phyloP scores from a whole-genome alignment of 2,113 vertebrate species.

The Caranx melampygus region DNA sequence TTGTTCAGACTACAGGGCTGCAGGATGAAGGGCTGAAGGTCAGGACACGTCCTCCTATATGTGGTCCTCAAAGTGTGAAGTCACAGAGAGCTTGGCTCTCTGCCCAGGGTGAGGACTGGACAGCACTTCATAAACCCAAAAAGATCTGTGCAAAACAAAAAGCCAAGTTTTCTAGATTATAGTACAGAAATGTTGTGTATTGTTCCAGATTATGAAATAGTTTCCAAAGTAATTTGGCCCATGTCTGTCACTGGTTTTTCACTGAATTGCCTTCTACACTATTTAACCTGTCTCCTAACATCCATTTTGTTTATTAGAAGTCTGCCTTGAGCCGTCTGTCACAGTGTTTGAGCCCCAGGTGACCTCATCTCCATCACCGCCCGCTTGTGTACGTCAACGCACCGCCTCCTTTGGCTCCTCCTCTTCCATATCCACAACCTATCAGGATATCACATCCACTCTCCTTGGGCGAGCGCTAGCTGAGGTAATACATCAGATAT shows the following conservation, averaged over 20 bases:
- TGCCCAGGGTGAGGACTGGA: conserved; percentile 75
- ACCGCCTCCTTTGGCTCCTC: conserved; percentile 78
- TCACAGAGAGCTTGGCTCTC: conserved; percentile 75
- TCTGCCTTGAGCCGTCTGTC: conserved; percentile 60
- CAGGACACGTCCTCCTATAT: conserved; percentile 80
- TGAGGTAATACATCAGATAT: conserved; percentile 82
- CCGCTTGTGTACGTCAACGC: conserved; percentile 59
- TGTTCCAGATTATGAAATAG: background rate
- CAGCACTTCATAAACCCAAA: conserved; percentile 12
- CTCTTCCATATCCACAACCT: conserved; percentile 83
- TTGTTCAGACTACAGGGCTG: conserved; percentile 65
- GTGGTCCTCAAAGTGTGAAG: conserved; percentile 79
- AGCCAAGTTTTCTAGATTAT: background rate
- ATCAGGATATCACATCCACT: conserved; percentile 89
- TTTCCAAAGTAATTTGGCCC: background rate
- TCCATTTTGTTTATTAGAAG: conserved; percentile 65
- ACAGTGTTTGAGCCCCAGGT: conserved; percentile 66
- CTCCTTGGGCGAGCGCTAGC: conserved; percentile 86
- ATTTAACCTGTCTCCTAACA: background rate
- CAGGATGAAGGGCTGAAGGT: conserved; percentile 73
- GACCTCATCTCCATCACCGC: conserved; percentile 70
- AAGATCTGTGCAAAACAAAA: background rate
- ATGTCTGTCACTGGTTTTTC: background rate
- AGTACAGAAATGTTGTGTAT: too few relatives aligned
- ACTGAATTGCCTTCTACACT: too few relatives aligned